phyloP scores from a whole-genome alignment of 2,113 vertebrate genomes.

The human (Homo sapiens) region GRCh38 chr2:101573001-101573500 shows the following conservation, averaged over 20 bases:
- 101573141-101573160: no score
- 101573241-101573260: neutral
- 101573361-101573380: neutral
- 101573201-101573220: neutral
- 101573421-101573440: neutral
- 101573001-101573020: no score
- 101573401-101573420: neutral
- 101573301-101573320: neutral
- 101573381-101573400: neutral
- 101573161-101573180: no score
- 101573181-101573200: accelerated
- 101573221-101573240: neutral
- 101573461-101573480: neutral
- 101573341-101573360: neutral
- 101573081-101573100: no score
- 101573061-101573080: no score
- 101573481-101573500: neutral
- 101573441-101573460: neutral
- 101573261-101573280: neutral
- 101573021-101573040: no score
- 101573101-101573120: no score
- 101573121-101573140: no score
- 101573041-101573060: no score
- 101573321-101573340: neutral
- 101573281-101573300: neutral